A percentile compares a stretch with the other conserved stretches of the same genome.
phyloP scores from a whole-genome alignment of 2,797 vertebrate species.

The Lophius americanus region DNA sequence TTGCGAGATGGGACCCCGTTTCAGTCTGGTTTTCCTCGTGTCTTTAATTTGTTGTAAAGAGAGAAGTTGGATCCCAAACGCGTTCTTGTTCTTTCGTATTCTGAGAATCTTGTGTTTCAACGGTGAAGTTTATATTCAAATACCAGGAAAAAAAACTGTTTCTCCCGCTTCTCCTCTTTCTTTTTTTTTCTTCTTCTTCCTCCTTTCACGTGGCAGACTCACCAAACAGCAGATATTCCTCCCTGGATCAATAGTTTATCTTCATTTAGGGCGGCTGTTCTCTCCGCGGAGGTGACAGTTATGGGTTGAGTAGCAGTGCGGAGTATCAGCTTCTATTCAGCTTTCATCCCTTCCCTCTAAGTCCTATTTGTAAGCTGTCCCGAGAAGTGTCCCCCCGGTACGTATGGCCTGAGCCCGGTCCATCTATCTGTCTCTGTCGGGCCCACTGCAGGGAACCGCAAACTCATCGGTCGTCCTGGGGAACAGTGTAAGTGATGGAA shows the following conservation, averaged over 20 bases:
- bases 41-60: constrained; percentile 78
- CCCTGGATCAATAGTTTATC: constrained; percentile 72
- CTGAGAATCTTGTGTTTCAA: constrained; percentile 45
- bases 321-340: constrained; percentile 83
- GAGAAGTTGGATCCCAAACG: constrained; percentile 48
- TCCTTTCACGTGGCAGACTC: constrained; percentile 55
- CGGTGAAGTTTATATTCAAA: constrained; percentile 63
- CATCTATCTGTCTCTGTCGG: constrained; percentile 83
- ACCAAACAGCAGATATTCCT: constrained; percentile 69
- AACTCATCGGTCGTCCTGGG: constrained; percentile 77
- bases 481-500: constrained; percentile 83
- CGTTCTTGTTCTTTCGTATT: constrained; percentile 45
- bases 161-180: neutral
- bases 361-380: constrained; percentile 87
- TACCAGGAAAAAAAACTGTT: constrained; percentile 26
- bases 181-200: constrained; percentile 42
- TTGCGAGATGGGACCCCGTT: constrained; percentile 75
- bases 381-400: constrained; percentile 78
- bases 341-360: constrained; percentile 76
- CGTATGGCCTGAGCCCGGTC: constrained; percentile 72
- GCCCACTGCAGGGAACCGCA: constrained; percentile 75
- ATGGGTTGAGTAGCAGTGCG: constrained; percentile 78
- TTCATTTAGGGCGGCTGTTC: constrained; percentile 75
- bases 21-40: constrained; percentile 71
- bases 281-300: constrained; percentile 78